Base-by-base conservation (phyloP, 2,113 vertebrate genomes). In the Acinonyx jubatus region DNA sequence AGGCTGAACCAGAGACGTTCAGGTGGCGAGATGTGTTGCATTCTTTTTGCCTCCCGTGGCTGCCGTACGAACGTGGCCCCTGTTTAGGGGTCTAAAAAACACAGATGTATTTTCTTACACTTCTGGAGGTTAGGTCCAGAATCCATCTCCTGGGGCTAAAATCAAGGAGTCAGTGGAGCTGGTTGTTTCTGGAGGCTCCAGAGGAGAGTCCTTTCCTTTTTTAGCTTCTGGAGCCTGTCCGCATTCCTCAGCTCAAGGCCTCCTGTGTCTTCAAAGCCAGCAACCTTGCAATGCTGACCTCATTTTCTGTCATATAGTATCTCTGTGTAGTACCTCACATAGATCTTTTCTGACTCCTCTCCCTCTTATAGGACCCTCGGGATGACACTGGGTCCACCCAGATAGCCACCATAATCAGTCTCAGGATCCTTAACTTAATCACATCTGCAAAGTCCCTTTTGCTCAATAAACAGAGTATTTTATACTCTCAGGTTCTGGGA, bases 91-190 rank as follows among this genome's bases (percentile, higher is more conserved):
- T 29, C 79, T 65, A 33, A 52, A 91, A 38, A 18, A 23, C 52
- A n/a, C n/a, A 65, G 0, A 33, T 55, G 5, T 27, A 57, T 94
- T 55, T 3, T 15, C 73, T 63, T 45, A n/a, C 0, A 16, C 27
- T 27, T 45, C 23, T 21, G 38, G 41, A 55, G 36, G 52, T 73
- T 38, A 65, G 31, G 83, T 63, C 38, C 73, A 52, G 31, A 52
- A 7, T 73, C 7, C 10, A 21, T 11, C 68, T 80, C 23, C 0
- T 1, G 0, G 18, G 38, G 83, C 83, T 76, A 18, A 25, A 7
- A 25, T 52, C n/a, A 25, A 0, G 1, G 19, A 18, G 7, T 31
- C 3, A 4, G 2, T 12, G 1, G 33, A 15, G 15, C 33, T 6
- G 1, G 1, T 48, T 74, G n/a, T 33, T 55, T 61, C 36, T 16